Conservation (phyloP, 2,797 vertebrate genomes). For the Odontamblyopus rebecca region DNA sequence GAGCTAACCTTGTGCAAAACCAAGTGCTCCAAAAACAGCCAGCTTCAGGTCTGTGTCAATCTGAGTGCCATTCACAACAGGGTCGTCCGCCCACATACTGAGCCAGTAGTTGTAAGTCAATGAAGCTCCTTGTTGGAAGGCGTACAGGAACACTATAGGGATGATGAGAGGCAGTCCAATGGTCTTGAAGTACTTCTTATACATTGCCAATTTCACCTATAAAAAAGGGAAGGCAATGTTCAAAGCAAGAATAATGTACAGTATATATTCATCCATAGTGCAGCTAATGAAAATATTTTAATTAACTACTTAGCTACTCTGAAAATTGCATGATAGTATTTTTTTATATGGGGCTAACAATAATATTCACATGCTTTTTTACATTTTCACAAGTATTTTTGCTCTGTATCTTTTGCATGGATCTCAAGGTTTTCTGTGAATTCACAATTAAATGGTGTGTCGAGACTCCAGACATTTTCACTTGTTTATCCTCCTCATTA, state of each 20-base stretch:
- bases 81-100: slow-evolving; percentile 90
- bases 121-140: slow-evolving; percentile 87
- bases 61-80: slow-evolving; percentile 82
- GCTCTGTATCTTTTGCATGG: too few relatives aligned
- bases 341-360: too few relatives aligned
- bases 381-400: neutral
- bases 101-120: slow-evolving; percentile 92
- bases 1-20: slow-evolving; percentile 86
- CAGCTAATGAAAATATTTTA: neutral
- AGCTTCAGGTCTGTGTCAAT: slow-evolving; percentile 80
- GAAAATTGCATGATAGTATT: too few relatives aligned
- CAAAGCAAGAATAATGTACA: neutral
- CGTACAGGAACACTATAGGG: slow-evolving; percentile 80
- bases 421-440: too few relatives aligned
- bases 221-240: neutral
- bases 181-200: slow-evolving; percentile 85
- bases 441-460: neutral
- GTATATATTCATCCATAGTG: neutral
- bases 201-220: slow-evolving; percentile 84
- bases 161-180: slow-evolving; percentile 78
- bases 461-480: neutral
- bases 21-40: slow-evolving; percentile 87
- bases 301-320: too few relatives aligned
- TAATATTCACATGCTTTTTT: neutral
- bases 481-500: neutral